Base-by-base conservation (phyloP, 2,797 vertebrate genomes). In the Centroberyx gerrardi region DNA sequence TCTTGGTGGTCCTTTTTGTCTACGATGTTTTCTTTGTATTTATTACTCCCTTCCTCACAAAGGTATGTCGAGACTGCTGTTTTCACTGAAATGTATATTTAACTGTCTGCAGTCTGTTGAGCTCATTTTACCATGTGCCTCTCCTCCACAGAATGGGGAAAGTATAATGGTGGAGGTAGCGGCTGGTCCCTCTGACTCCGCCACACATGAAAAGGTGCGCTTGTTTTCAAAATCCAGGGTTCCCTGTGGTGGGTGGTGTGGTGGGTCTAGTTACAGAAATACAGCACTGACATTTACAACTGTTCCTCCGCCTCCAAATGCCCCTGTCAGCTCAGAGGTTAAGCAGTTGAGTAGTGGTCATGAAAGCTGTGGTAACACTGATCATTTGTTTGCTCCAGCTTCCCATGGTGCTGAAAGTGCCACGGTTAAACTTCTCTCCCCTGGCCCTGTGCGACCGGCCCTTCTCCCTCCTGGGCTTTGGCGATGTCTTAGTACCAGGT, bases 141-240 rank as follows among this genome's bases (percentile, higher is more conserved):
- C 22, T 59, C 65, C 63, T 27, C 27, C 76, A 36, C 87, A 99
- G 98, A 98, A 95, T 8, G 97, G 97, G 9, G 96, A 97, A 83
- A 99, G 98, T 74, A 98, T 99, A 87, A 99, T 99, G 98, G 97
- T 98, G 80, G 97, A 99, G 88, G 98, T 99, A 54, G 98, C 97
- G 12, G 96, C 97, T 0, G 98, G 98, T 72, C 98, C 98, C 0
- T 96, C 96, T 0, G 94, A 98, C 90, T 99, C 97, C 0, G 93
- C 95, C 83, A 95, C 95, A 10, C 97, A 96, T 0, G 98, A 99
- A 89, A 99, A 99, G 96, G 98, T 98, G 90, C 17, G 84, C 38
- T 62, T 13, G 53, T 72, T 54, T 59, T 62, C n/a, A 48, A 15
- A 56, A 65, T 51, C 51, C 29, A 15, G 9, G 22, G 3, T 64